Percentiles rank a stretch among this genome's conserved stretches.
Evolutionary conservation across 2,113 vertebrate species (phyloP).

Genomic region (Cephalopterus ornatus): DNA sequence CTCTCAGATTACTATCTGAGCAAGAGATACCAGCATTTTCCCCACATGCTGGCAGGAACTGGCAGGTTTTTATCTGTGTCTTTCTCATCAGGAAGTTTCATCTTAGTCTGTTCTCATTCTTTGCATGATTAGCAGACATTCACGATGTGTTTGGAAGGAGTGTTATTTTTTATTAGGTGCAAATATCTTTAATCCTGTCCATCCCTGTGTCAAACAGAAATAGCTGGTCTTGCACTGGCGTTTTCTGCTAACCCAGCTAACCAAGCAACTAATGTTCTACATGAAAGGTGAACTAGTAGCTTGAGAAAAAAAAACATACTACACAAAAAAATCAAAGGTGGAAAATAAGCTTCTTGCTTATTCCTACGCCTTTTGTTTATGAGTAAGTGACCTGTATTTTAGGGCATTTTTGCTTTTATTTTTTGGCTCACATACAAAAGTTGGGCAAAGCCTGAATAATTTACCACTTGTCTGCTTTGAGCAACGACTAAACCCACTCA

Average conservation of each 20-base stretch:
- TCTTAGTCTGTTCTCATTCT: background rate
- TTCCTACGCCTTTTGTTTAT: background rate
- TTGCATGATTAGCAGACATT: background rate
- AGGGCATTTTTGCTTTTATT: background rate
- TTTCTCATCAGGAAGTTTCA: background rate
- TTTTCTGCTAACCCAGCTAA: background rate
- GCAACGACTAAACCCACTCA: background rate
- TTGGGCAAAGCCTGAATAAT: background rate
- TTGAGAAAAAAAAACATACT: background rate
- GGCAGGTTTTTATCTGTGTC: background rate
- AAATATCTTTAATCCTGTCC: background rate
- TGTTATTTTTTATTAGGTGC: background rate
- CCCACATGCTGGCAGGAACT: background rate
- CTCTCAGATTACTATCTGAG: background rate
- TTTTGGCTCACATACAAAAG: background rate
- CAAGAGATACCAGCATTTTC: fast-evolving
- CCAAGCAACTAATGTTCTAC: background rate
- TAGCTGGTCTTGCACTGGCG: background rate
- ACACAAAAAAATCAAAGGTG: background rate
- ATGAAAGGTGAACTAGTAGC: background rate
- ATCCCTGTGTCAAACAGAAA: background rate
- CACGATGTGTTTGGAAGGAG: background rate
- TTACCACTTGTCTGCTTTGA: background rate
- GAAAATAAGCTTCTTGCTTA: background rate
- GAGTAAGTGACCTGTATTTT: background rate